Base-by-base conservation (phyloP, 2,113 vertebrate genomes). In the Oxyruncus cristatus region DNA sequence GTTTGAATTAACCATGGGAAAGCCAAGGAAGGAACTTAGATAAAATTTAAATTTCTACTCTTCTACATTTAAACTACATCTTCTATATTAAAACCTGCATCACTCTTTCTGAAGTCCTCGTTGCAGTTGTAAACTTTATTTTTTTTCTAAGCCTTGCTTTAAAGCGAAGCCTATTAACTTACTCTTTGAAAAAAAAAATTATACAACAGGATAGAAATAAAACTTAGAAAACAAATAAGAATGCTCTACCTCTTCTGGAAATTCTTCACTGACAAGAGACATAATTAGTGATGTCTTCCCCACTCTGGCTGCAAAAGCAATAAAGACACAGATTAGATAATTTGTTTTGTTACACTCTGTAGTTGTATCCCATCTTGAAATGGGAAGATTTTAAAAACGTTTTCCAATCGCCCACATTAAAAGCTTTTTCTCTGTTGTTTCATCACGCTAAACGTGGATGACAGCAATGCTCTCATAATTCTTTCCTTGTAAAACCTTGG, bases 261-360 rank as follows among this genome's bases (percentile, higher is more conserved):
- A 99, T 98, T 99, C 99, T 97, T 99, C 99, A 97, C 99, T 99
- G 97, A 99, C 99, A 97, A 99, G 98, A 61, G 99, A 99, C 99
- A 99, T 99, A 88, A 99, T 99, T 89, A 99, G 97, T 21, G 99
- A 99, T 3, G 99, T 99, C 98, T 99, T 99, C 96, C 99, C 99
- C 97, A 99, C 99, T 98, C 99, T 99, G 97, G 99, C 99, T 99
- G 98, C 94, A 90, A 97, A 97, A 92, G 94, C 39, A 92, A 98
- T 72, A 97, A 95, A 93, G 63, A 44, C 56, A 94, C n/a, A 41
- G n/a, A 95, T 98, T 93, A 98, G 71, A 87, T 24, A 59, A 82
- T 72, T 75, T 44, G 33, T 50, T 92, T 74, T 80, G 58, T 72
- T 62, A 83, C 32, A 62, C 41, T 59, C 32, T 55, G 12, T 26